A percentile compares a stretch with the other conserved stretches of the same genome.
phyloP scores from a whole-genome alignment of 2,797 vertebrate genomes.

The Orestias chungarensis region DNA sequence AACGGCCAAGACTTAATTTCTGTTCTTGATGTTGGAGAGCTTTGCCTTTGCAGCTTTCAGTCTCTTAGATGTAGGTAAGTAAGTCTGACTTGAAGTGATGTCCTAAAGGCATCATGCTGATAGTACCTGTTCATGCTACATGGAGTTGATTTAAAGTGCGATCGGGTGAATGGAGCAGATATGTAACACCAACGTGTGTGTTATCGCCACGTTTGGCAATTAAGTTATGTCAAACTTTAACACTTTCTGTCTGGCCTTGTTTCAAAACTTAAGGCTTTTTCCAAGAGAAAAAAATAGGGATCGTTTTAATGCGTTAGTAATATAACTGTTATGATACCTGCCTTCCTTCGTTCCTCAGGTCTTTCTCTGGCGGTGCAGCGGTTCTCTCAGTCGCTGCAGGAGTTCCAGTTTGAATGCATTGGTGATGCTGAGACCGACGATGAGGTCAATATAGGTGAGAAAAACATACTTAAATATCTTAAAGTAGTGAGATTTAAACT shows the following conservation, averaged over 20 bases:
- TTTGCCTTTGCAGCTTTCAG: not conserved
- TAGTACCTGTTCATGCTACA: too few species aligned
- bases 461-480: not conserved
- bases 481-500: too few species aligned
- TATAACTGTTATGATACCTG: not conserved
- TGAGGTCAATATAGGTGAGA: constrained; percentile 95
- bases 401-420: constrained; percentile 98
- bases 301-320: not conserved
- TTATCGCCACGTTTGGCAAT: constrained; percentile 22
- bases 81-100: not conserved
- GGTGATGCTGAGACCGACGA: constrained; percentile 98
- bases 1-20: not conserved
- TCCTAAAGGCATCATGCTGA: not conserved
- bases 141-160: too few species aligned
- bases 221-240: constrained; percentile 35
- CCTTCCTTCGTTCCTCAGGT: constrained; percentile 74
- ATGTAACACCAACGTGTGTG: constrained; percentile 19
- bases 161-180: constrained; percentile 27
- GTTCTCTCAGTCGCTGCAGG: constrained; percentile 95
- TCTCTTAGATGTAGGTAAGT: constrained; percentile 7
- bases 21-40: constrained; percentile 1
- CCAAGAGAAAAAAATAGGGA: not conserved
- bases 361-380: constrained; percentile 95
- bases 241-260: not conserved
- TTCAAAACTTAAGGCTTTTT: not conserved